These are phyloP conservation scores for Xenus cinereus DNA, from an alignment of 2,113 vertebrate genomes.

Conservation along the genomic window DNA sequence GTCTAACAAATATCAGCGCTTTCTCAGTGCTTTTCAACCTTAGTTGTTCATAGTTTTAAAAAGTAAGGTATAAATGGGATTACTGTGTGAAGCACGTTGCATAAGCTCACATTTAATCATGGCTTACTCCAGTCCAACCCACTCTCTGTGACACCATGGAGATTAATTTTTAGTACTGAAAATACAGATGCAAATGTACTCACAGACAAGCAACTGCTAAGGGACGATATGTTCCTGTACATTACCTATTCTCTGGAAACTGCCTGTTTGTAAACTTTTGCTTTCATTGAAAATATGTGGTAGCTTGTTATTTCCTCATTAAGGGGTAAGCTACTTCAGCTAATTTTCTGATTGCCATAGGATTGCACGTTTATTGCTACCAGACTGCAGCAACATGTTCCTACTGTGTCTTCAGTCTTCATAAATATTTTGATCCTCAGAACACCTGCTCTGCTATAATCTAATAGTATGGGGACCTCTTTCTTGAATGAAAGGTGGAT, in stretches of 20 bases:
- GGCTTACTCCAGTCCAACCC: neutral
- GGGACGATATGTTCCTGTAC: neutral
- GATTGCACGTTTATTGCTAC: neutral
- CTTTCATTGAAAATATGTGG: neutral
- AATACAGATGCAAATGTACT: neutral
- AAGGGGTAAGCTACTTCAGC: neutral
- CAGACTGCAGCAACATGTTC: neutral
- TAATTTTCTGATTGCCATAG: neutral
- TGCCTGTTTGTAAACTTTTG: neutral
- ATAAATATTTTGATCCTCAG: neutral
- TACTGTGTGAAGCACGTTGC: neutral
- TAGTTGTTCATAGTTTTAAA: neutral
- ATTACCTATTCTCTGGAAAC: neutral
- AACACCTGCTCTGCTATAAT: neutral
- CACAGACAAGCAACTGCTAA: neutral
- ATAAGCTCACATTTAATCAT: neutral
- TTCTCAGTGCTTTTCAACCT: neutral
- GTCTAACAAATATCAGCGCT: neutral
- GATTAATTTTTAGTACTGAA: neutral
- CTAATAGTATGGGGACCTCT: neutral
- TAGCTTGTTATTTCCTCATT: slow-evolving; percentile 7
- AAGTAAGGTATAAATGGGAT: neutral
- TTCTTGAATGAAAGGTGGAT: neutral
- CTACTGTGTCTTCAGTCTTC: neutral
- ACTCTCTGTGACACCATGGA: neutral